Conservation (phyloP, 2,888 invertebrate genomes). For the Tipula unca region DNA sequence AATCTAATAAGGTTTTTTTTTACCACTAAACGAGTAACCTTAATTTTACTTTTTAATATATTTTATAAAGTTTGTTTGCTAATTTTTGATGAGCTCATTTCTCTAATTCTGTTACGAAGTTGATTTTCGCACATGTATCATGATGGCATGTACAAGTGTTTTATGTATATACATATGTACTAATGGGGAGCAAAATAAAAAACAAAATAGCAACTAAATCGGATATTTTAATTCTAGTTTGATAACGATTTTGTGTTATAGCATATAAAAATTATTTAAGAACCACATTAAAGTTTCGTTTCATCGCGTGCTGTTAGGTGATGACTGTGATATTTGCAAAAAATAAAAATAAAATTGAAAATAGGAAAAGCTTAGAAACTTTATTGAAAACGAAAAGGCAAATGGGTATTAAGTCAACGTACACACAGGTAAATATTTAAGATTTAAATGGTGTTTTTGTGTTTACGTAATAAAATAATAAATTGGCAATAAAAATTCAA, state of each 20-base stretch:
- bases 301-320: background rate
- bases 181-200: background rate
- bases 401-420: background rate
- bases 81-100: background rate
- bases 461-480: background rate
- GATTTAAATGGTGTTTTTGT: background rate
- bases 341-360: background rate
- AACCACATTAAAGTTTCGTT: background rate
- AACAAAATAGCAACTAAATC: background rate
- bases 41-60: constrained; percentile 2
- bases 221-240: background rate
- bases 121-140: background rate
- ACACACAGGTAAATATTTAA: background rate
- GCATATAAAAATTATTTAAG: background rate
- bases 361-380: background rate
- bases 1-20: background rate
- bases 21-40: background rate
- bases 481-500: background rate
- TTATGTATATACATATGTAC: background rate
- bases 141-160: background rate
- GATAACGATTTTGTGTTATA: background rate
- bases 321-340: background rate
- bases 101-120: background rate
- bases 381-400: background rate
- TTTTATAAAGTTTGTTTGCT: background rate